Evolutionary conservation across 2,888 invertebrate genomes (phyloP).

Genomic region (Hypolimnas misippus): DNA sequence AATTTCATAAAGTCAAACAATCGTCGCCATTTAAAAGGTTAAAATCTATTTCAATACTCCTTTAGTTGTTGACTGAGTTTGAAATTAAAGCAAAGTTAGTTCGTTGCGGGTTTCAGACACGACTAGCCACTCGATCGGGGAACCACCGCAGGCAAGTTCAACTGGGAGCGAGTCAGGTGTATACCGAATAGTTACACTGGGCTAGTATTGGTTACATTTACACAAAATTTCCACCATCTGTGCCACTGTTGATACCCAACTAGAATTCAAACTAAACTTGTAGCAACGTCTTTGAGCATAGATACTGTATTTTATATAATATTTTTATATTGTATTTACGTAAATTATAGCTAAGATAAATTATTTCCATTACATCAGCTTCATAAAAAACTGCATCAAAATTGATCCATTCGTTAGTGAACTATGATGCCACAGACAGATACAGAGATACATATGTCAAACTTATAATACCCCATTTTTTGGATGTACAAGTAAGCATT

Average conservation of each 20-base stretch:
- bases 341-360: too few relatives aligned
- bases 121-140: constrained; percentile 56
- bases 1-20: neutral
- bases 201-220: constrained; percentile 8
- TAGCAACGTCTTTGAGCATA: neutral
- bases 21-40: neutral
- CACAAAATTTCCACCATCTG: constrained; percentile 12
- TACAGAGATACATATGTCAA: too few relatives aligned
- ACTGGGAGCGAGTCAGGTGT: constrained; percentile 36
- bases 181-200: neutral
- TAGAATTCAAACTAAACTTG: neutral
- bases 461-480: too few relatives aligned
- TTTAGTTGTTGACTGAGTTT: constrained; percentile 5
- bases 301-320: neutral
- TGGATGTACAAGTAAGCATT: too few relatives aligned
- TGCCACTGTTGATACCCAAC: neutral
- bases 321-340: too few relatives aligned
- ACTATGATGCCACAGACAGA: too few relatives aligned
- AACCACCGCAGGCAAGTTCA: constrained; percentile 46
- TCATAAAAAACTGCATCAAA: too few relatives aligned
- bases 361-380: too few relatives aligned
- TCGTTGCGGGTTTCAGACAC: constrained; percentile 60
- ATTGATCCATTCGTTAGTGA: too few relatives aligned
- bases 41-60: constrained; percentile 8
- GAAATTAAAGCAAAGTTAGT: constrained; percentile 57